Conservation (phyloP, 2,797 vertebrate species). For the Petrocephalus sullivani region DNA sequence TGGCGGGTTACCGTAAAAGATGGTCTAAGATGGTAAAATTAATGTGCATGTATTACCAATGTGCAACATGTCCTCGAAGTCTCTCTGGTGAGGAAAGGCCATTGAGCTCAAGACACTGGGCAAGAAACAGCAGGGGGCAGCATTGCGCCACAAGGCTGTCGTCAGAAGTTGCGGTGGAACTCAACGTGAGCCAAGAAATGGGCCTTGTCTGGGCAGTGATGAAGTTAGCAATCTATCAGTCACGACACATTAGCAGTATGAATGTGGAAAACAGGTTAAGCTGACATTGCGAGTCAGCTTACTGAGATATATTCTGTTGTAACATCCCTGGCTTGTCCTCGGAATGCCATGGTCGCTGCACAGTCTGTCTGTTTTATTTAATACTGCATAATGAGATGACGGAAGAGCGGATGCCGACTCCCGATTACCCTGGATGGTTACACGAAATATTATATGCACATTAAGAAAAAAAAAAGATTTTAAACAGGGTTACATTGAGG, state of each 20-base stretch:
- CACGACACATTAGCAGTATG: conserved; percentile 41
- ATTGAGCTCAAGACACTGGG: conserved; percentile 6
- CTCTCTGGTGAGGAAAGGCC: neutral
- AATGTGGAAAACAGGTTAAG: conserved; percentile 43
- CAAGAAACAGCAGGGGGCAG: conserved; percentile 62
- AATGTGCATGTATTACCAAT: neutral
- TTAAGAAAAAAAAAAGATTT: conserved; percentile 30
- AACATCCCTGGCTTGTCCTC: conserved; percentile 54
- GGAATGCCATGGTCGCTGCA: conserved; percentile 22
- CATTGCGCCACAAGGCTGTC: conserved; percentile 47
- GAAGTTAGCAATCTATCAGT: conserved; percentile 53
- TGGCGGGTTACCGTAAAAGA: neutral
- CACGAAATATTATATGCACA: conserved; percentile 37
- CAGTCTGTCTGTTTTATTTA: conserved; percentile 51
- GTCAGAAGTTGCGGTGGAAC: conserved; percentile 24
- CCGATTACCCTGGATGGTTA: conserved; percentile 49
- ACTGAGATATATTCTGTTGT: conserved; percentile 44
- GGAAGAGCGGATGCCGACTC: conserved; percentile 42
- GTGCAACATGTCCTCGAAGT: neutral
- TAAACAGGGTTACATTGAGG: conserved; percentile 27
- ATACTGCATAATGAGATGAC: conserved; percentile 54
- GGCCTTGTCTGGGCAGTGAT: conserved; percentile 31
- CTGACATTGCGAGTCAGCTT: conserved; percentile 43
- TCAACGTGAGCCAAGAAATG: conserved; percentile 38
- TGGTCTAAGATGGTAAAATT: neutral